Evolutionary conservation across 2,888 invertebrate genomes (phyloP).

Genomic region (Amitus sp.): DNA sequence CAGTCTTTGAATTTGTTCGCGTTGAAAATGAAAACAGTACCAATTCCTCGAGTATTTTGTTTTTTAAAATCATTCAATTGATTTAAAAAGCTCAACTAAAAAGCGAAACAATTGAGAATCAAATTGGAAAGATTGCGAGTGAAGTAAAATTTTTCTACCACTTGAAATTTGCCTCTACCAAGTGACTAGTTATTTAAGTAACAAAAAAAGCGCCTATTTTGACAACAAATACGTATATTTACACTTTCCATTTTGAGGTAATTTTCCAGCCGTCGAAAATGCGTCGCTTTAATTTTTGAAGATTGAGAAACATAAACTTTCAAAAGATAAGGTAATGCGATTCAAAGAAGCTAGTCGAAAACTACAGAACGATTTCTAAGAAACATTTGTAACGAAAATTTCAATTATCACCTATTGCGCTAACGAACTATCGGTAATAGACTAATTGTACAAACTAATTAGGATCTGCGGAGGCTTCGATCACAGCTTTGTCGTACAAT

Average conservation of each 20-base stretch:
- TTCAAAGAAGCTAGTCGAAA: constrained; percentile 17
- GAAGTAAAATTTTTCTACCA: neutral
- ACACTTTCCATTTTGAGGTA: constrained; percentile 26
- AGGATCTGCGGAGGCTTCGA: constrained; percentile 62
- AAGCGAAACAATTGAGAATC: no score
- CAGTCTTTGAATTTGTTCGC: constrained; percentile 4
- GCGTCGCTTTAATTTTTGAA: constrained; percentile 32
- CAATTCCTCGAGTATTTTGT: no score
- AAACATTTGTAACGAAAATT: constrained; percentile 29
- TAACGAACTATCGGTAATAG: constrained; percentile 37
- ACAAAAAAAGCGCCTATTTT: constrained; percentile 15
- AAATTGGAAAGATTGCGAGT: no score
- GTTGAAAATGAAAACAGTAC: no score
- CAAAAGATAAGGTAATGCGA: no score
- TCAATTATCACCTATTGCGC: constrained; percentile 31
- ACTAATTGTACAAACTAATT: constrained; percentile 49
- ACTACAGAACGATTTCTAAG: constrained; percentile 12
- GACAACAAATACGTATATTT: constrained; percentile 29
- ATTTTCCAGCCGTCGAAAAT: constrained; percentile 20
- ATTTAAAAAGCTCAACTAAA: no score
- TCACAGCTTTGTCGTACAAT: constrained; percentile 63
- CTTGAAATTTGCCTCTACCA: neutral
- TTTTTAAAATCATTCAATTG: no score
- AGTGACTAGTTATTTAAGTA: constrained; percentile 4
- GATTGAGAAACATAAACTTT: no score